Percentiles rank a stretch among this genome's conserved stretches.
These are phyloP conservation scores for Ficedula albicollis DNA, from an alignment of 2,797 vertebrate genomes.

Conservation along the genomic window DNA sequence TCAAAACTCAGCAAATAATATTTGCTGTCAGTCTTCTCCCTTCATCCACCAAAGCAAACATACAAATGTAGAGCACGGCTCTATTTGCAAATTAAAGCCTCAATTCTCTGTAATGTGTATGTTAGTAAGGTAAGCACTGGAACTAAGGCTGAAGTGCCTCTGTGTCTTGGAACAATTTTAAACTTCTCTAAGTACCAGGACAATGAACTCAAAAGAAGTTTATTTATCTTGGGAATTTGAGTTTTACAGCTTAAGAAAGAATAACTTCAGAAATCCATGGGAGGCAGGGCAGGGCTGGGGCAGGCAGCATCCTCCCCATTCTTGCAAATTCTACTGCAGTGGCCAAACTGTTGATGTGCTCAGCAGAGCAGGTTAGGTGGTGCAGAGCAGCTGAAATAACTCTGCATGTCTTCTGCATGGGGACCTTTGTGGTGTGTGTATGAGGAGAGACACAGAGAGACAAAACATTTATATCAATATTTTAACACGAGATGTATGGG, in stretches of 20 bases:
- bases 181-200: background rate
- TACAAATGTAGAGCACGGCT: constrained; percentile 7
- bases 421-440: background rate
- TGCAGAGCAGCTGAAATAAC: constrained; percentile 70
- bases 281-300: rapidly evolving
- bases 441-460: background rate
- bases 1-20: background rate
- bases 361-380: constrained; percentile 33
- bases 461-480: background rate
- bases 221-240: constrained; percentile 36
- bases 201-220: constrained; percentile 33
- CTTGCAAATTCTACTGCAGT: background rate
- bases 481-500: constrained; percentile 18
- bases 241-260: constrained; percentile 50
- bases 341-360: constrained; percentile 49
- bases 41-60: background rate
- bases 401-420: background rate
- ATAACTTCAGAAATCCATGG: background rate
- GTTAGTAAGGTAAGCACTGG: background rate
- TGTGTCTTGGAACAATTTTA: background rate
- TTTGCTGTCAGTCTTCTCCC: background rate
- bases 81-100: constrained; percentile 55
- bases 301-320: background rate
- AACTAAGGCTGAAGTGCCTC: background rate
- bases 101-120: background rate